Conservation (phyloP, 64 coral and sea anemone species). For the Montipora efflorescens region DNA sequence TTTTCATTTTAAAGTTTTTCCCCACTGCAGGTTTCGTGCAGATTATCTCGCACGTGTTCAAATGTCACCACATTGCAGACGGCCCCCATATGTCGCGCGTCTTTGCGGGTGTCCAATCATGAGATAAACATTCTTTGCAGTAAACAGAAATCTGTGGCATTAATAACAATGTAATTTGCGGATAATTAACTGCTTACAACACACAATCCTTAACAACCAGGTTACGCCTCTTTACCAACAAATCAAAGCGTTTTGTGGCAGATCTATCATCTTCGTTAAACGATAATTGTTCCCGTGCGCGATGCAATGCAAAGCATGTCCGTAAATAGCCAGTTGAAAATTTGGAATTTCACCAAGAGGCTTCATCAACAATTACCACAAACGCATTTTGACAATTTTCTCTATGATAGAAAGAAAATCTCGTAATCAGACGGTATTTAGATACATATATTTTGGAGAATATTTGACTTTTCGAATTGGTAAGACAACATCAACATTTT, state of each 20-base stretch:
- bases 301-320: background rate
- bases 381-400: background rate
- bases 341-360: background rate
- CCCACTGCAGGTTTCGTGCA: slow-evolving; percentile 3
- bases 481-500: background rate
- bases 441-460: background rate
- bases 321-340: background rate
- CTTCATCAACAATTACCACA: background rate
- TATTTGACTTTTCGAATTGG: background rate
- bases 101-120: slow-evolving; percentile 18
- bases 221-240: slow-evolving; percentile 44
- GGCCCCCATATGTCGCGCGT: background rate
- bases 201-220: slow-evolving; percentile 26
- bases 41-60: slow-evolving; percentile 25
- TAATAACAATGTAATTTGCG: slow-evolving; percentile 48
- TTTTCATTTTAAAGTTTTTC: background rate
- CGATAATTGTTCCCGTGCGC: slow-evolving; percentile 36
- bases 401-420: background rate
- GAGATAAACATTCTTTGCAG: slow-evolving; percentile 21
- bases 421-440: background rate
- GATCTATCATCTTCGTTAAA: slow-evolving; percentile 40
- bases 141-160: slow-evolving; percentile 39
- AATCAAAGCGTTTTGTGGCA: slow-evolving; percentile 44
- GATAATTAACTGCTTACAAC: slow-evolving; percentile 49
- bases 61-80: background rate